Evolutionary conservation across 2,888 invertebrate genomes (phyloP).

Genomic region (Keiferia lycopersicella): DNA sequence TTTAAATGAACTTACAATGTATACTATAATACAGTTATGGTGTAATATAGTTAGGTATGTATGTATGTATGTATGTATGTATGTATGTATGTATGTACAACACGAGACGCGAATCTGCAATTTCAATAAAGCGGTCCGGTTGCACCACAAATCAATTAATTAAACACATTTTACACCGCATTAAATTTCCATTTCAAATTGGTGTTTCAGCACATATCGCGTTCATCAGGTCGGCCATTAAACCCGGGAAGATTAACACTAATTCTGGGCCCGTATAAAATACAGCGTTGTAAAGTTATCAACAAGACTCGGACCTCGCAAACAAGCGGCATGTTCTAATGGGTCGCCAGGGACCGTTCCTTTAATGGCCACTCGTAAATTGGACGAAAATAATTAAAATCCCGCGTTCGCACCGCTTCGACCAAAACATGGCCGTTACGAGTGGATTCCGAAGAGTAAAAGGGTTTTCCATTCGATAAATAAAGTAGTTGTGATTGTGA

Average conservation of each 20-base stretch:
- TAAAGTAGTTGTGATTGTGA: conserved; percentile 58
- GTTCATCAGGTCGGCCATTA: conserved; percentile 52
- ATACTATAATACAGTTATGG: no score
- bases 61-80: no score
- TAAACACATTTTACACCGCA: conserved; percentile 26
- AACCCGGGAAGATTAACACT: conserved; percentile 64
- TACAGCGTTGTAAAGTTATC: conserved; percentile 74
- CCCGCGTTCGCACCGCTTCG: conserved; percentile 63
- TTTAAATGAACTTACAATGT: no score
- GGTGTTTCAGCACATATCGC: conserved; percentile 44
- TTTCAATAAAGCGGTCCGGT: conserved; percentile 12
- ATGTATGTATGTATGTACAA: no score
- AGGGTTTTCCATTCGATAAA: conserved; percentile 75
- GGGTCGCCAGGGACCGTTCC: conserved; percentile 71
- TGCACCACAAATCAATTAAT: conserved; percentile 26
- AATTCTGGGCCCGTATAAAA: conserved; percentile 68
- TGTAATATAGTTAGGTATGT: no score
- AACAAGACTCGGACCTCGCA: conserved; percentile 70
- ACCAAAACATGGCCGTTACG: conserved; percentile 77
- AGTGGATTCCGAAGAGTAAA: conserved; percentile 62
- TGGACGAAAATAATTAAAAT: conserved; percentile 81
- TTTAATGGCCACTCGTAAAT: conserved; percentile 80
- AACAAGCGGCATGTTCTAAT: conserved; percentile 64
- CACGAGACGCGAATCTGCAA: neutral
- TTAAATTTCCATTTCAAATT: conserved; percentile 28